phyloP scores from a whole-genome alignment of 2,888 invertebrate genomes.

The Synergus laeviventris region DNA sequence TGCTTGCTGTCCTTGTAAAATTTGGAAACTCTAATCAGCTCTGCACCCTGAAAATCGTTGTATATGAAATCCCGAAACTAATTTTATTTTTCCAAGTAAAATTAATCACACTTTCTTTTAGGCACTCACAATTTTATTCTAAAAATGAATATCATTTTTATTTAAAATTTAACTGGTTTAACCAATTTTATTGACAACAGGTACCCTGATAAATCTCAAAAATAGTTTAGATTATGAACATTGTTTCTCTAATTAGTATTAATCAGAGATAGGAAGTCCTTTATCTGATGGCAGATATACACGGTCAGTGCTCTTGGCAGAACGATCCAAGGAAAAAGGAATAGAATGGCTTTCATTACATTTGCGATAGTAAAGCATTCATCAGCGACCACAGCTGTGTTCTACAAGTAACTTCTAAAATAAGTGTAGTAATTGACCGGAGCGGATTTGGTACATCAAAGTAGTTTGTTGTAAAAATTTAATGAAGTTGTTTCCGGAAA shows the following conservation, averaged over 20 bases:
- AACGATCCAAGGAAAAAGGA: constrained; percentile 4
- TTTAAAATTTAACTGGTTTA: neutral
- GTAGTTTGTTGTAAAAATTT: constrained; percentile 6
- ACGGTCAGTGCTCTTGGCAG: constrained; percentile 26
- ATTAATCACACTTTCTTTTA: neutral
- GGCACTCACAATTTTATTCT: neutral
- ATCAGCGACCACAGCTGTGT: neutral
- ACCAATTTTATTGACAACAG: too few species aligned
- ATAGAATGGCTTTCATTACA: constrained; percentile 1
- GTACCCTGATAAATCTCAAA: neutral
- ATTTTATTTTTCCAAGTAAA: neutral
- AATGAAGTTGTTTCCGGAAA: constrained; percentile 23
- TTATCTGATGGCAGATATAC: neutral
- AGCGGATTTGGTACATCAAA: neutral
- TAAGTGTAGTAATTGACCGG: constrained; percentile 16
- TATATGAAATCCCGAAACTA: constrained; percentile 42
- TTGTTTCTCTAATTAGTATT: constrained; percentile 11
- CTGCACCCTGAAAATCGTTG: constrained; percentile 85
- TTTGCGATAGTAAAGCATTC: constrained; percentile 7
- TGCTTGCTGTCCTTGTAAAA: constrained; percentile 94
- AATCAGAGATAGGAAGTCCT: neutral
- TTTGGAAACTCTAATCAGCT: constrained; percentile 91
- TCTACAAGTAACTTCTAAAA: constrained; percentile 6
- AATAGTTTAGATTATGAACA: neutral
- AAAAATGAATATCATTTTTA: neutral